Conservation (phyloP, 2,797 vertebrate species). For the Molothrus ater region DNA sequence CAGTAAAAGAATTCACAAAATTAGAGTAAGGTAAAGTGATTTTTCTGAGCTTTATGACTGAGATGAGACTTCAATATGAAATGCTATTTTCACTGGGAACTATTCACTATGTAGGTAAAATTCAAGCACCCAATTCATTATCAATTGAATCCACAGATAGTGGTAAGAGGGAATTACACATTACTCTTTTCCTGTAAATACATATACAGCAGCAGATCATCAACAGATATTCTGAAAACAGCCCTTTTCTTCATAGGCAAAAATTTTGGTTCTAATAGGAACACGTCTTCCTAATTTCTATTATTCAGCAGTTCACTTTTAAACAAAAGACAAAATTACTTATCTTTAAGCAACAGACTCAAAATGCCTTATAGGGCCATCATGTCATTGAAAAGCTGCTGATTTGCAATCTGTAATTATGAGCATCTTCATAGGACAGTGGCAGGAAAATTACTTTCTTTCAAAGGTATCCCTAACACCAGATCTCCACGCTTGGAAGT, state of each 20-base stretch:
- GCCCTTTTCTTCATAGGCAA: background rate
- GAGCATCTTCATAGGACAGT: background rate
- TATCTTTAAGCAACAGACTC: constrained; percentile 4
- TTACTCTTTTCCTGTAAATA: background rate
- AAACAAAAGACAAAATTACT: constrained; percentile 15
- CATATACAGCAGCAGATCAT: background rate
- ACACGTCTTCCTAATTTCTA: background rate
- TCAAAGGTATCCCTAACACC: constrained; percentile 3
- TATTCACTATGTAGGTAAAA: background rate
- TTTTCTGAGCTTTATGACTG: background rate
- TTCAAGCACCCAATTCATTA: background rate
- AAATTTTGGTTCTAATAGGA: background rate
- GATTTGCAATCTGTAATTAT: constrained; percentile 11
- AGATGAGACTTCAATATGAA: background rate
- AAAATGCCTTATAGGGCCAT: background rate
- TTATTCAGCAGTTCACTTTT: background rate
- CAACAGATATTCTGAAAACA: background rate
- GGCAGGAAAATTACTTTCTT: background rate
- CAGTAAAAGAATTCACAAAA: background rate
- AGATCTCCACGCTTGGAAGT: background rate
- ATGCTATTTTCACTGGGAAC: background rate
- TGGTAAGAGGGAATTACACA: background rate
- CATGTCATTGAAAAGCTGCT: background rate
- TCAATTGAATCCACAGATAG: background rate
- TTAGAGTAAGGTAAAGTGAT: background rate